phyloP scores from a whole-genome alignment of 2,888 invertebrate genomes.

The Hylaea fasciaria region DNA sequence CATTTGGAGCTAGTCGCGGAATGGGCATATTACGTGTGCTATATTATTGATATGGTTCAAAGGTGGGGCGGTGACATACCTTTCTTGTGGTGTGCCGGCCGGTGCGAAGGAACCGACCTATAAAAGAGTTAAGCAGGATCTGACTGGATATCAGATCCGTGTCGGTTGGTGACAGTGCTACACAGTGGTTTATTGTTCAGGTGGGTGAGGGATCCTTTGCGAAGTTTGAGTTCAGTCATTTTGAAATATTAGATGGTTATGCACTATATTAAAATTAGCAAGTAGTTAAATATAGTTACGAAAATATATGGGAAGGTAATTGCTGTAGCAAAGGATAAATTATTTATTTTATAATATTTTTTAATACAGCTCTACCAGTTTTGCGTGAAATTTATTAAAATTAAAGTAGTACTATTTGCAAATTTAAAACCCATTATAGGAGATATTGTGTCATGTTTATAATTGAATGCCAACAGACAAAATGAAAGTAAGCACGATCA shows the following conservation, averaged over 20 bases:
- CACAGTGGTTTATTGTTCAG: constrained; percentile 58
- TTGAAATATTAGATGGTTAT: not conserved
- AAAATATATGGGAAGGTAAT: too few species aligned
- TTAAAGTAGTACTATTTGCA: too few species aligned
- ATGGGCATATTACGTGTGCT: constrained; percentile 38
- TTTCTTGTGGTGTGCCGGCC: constrained; percentile 34
- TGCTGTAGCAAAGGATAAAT: too few species aligned
- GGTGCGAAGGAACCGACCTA: constrained; percentile 67
- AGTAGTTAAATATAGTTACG: too few species aligned
- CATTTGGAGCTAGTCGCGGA: constrained; percentile 51
- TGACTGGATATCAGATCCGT: constrained; percentile 62
- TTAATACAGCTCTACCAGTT: too few species aligned
- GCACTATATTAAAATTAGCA: too few species aligned
- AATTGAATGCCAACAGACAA: constrained; percentile 21
- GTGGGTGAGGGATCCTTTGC: constrained; percentile 47
- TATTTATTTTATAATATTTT: too few species aligned
- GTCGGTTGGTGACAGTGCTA: constrained; percentile 64
- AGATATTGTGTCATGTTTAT: not conserved
- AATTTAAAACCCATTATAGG: too few species aligned
- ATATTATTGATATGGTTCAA: constrained; percentile 44
- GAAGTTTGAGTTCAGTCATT: not conserved
- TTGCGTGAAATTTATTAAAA: too few species aligned
- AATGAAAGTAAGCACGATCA: constrained; percentile 48
- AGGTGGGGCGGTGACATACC: constrained; percentile 61
- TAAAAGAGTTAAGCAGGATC: constrained; percentile 73